Evolutionary conservation across 2,797 vertebrate species (phyloP).

Genomic region (Melanotaenia parkinsoni): DNA sequence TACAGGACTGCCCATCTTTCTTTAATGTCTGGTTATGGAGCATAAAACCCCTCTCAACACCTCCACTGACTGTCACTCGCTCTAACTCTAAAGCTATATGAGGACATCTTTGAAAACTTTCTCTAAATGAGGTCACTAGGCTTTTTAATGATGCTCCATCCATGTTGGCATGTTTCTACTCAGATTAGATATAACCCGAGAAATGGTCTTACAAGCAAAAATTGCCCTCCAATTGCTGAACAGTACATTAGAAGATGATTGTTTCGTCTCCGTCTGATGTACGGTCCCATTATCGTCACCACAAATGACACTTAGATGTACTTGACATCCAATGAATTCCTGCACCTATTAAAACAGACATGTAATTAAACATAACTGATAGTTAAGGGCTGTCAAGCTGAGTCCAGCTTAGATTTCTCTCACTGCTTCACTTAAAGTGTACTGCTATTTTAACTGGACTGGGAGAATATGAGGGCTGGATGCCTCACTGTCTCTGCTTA

Average conservation of each 20-base stretch:
- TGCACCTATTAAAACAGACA: conserved; percentile 23
- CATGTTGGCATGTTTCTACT: conserved; percentile 30
- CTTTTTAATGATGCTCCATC: conserved; percentile 39
- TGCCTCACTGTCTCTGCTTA: conserved; percentile 13
- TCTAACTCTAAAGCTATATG: not conserved
- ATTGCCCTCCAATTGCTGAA: conserved; percentile 24
- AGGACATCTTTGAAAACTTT: conserved; percentile 27
- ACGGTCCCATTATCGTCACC: conserved; percentile 25
- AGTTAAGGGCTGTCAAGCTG: conserved; percentile 32
- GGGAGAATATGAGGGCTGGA: conserved; percentile 15
- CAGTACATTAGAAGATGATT: conserved; percentile 20
- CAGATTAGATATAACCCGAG: conserved; percentile 44
- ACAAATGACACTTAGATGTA: conserved; percentile 3
- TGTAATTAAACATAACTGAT: conserved; percentile 41
- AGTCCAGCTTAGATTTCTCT: conserved; percentile 29
- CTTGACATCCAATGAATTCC: conserved; percentile 5
- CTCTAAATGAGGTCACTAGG: conserved; percentile 39
- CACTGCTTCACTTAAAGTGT: conserved; percentile 19
- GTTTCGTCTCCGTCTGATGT: conserved; percentile 11
- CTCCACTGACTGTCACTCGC: conserved; percentile 28
- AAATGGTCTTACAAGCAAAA: conserved; percentile 17
- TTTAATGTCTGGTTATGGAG: conserved; percentile 54
- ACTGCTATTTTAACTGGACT: conserved; percentile 31
- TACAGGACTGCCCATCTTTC: conserved; percentile 37
- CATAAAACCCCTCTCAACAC: conserved; percentile 41